Evolutionary conservation across 2,888 invertebrate genomes (phyloP), one percentile per base, ranked within the genome.

Genomic region (Chymomyza fuscimana): DNA sequence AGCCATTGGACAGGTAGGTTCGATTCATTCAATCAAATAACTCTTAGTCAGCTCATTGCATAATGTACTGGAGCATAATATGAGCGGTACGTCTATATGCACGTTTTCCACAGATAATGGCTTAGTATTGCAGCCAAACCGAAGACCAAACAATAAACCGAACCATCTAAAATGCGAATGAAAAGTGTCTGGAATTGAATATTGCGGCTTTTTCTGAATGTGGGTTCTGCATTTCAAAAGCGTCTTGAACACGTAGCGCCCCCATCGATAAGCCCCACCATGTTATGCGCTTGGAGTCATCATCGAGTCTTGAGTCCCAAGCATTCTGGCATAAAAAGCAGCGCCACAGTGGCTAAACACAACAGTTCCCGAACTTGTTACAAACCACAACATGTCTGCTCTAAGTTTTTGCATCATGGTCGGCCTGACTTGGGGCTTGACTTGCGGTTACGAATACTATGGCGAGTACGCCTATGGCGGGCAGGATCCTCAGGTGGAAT

Each of bases 381-480:
- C 58, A 19, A 32, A 58, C 19, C 22, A 10, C 19, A 73, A 29
- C 67, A 73, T 73, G 73, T 67, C 61, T 46, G 46, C 63, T 67
- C 60, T n/a, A n/a, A 63, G 40, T 16, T 56, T 51, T 63, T 59
- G 16, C 59, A 36, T 67, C 19, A 58, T 58, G 19, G 29, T 25
- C 58, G 12, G 40, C 46, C 6, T 61, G 15, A 25, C 5, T 25
- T 29, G 40, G 56, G 58, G 36, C 5, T 36, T 12, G 0, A 12
- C 6, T 0, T 67, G 60, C 0, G 58, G 75, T 22, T 75, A 75
- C 40, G 75, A 75, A 12, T 68, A 58, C 36, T 75, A 75, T 29
- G 63, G 65, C 9, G 76, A 76, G 2, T 10, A 64, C 4, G 25
- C 66, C 6, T 75, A 71, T 9, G n/a, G 63, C 5, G 46, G 54